A percentile compares a stretch with the other conserved stretches of the same genome.
Evolutionary conservation across 2,888 invertebrate genomes (phyloP).

Genomic region (Acrobeloides nanus): DNA sequence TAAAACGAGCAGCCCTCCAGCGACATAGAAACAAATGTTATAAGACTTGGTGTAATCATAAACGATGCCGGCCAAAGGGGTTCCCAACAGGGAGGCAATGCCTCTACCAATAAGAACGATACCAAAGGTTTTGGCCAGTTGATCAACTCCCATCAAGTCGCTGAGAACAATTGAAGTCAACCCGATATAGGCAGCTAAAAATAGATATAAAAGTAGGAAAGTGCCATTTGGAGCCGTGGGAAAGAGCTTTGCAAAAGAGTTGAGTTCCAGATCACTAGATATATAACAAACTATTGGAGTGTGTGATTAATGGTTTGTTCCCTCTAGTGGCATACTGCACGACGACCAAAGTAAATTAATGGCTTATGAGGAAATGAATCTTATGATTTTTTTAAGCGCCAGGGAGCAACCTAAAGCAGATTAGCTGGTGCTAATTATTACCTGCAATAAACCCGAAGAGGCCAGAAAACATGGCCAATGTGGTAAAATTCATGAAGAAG

Average conservation of each 20-base stretch:
- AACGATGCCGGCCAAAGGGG: constrained; percentile 77
- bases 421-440: too few species aligned
- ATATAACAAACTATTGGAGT: too few species aligned
- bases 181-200: constrained; percentile 78
- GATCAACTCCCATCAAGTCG: constrained; percentile 86
- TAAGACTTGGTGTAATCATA: constrained; percentile 80
- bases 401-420: too few species aligned
- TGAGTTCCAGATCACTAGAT: constrained; percentile 13
- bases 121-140: constrained; percentile 92
- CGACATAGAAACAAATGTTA: constrained; percentile 82
- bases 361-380: too few species aligned
- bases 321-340: too few species aligned
- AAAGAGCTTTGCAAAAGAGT: not conserved
- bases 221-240: too few species aligned
- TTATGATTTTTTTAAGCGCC: too few species aligned
- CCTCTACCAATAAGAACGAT: constrained; percentile 89
- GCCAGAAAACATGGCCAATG: constrained; percentile 71
- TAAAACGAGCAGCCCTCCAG: constrained; percentile 76
- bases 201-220: not conserved
- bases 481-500: constrained; percentile 67
- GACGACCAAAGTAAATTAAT: too few species aligned
- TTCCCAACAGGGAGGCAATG: constrained; percentile 75
- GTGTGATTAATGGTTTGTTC: too few species aligned
- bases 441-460: constrained; percentile 80
- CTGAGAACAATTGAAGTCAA: constrained; percentile 94